phyloP scores from a whole-genome alignment of 2,888 invertebrate species.

The Eumerus sabulonum region DNA sequence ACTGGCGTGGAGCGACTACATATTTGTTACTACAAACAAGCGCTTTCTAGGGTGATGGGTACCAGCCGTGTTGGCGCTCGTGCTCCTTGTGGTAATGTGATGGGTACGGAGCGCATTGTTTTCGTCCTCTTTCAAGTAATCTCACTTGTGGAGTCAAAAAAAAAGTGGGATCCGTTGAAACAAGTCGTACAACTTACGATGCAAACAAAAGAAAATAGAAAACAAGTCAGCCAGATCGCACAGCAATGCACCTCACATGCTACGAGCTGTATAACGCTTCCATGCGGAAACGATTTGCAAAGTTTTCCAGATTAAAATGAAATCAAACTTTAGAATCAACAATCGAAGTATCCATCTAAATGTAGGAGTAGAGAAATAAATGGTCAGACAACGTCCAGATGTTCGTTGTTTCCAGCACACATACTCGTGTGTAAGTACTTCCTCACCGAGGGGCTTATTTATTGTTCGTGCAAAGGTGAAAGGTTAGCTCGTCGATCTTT shows the following conservation, averaged over 20 bases:
- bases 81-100: too few relatives aligned
- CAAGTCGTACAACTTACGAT: constrained; percentile 12
- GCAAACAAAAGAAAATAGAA: too few relatives aligned
- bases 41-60: too few relatives aligned
- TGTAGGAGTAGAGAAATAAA: neutral
- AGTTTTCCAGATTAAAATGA: neutral
- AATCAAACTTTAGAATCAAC: neutral
- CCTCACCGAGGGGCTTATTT: constrained; percentile 37
- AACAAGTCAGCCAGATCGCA: too few relatives aligned
- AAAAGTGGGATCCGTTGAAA: constrained; percentile 14
- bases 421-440: too few relatives aligned
- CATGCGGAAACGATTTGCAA: too few relatives aligned
- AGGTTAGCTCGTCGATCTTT: constrained; percentile 59
- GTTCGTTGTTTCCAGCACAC: too few relatives aligned
- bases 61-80: too few relatives aligned
- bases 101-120: constrained; percentile 14
- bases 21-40: constrained; percentile 7
- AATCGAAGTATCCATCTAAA: neutral
- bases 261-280: too few relatives aligned
- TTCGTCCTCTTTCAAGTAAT: constrained; percentile 12
- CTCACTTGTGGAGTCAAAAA: constrained; percentile 4
- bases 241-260: too few relatives aligned
- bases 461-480: constrained; percentile 56
- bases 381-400: neutral
- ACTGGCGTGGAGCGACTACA: constrained; percentile 25